phyloP scores from a whole-genome alignment of 1,140 invertebrate species.

The Amphibalanus amphitrite region DNA sequence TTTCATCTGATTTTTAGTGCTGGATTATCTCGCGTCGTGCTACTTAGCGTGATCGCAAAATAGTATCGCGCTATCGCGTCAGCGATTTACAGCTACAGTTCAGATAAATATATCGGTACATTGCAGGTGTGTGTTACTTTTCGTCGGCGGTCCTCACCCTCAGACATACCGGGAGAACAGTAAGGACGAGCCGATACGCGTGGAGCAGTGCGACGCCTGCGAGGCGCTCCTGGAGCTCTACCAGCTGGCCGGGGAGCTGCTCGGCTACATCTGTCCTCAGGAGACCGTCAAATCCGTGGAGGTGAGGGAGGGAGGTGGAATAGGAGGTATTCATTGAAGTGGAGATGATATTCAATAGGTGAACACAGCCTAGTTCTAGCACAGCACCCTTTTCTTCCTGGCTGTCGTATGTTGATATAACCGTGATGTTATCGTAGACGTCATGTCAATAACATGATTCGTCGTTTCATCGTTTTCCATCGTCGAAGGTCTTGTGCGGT shows the following conservation, averaged over 20 bases:
- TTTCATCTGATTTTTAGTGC: too few species aligned
- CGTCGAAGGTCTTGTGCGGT: too few species aligned
- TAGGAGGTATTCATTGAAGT: too few species aligned
- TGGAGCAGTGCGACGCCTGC: neutral
- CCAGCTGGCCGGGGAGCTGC: neutral
- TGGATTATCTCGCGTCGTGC: too few species aligned
- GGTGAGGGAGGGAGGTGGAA: neutral
- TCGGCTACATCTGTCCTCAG: neutral
- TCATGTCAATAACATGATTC: too few species aligned
- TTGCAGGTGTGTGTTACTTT: conserved; percentile 49
- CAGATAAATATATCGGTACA: conserved; percentile 56
- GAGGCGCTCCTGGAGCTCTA: neutral
- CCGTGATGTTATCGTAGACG: too few species aligned
- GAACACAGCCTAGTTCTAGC: too few species aligned
- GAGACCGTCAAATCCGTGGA: neutral
- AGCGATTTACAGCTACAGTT: conserved; percentile 43
- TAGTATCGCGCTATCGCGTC: too few species aligned
- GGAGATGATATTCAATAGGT: too few species aligned
- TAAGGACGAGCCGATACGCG: neutral
- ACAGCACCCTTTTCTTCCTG: too few species aligned
- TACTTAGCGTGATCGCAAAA: neutral
- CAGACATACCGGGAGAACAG: conserved; percentile 6
- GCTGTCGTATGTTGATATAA: too few species aligned
- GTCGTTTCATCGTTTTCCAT: too few species aligned
- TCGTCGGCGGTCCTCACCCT: conserved; percentile 29